Percentiles rank a stretch among this genome's conserved stretches.
Conservation (phyloP, 2,797 vertebrate genomes). For the Graptemys geographica region DNA sequence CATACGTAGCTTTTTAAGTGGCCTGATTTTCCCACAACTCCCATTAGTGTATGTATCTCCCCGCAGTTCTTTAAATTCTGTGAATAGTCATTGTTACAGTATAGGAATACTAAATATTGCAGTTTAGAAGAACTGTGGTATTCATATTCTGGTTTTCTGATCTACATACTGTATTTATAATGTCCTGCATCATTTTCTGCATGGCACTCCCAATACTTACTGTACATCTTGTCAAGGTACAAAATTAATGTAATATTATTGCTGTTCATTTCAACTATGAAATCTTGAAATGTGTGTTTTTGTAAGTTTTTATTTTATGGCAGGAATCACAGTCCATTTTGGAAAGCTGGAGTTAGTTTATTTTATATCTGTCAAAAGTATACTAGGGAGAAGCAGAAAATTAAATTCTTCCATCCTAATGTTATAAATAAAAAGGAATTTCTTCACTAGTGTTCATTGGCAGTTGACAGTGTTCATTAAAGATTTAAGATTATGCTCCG, state of each 20-base stretch:
- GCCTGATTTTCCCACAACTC: not conserved
- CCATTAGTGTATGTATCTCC: not conserved
- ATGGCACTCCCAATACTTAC: not conserved
- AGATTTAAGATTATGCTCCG: slow-evolving; percentile 16
- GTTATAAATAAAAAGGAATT: not conserved
- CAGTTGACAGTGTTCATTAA: slow-evolving; percentile 41
- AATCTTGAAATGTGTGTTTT: not conserved
- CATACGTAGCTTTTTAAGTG: not conserved
- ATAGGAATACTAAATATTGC: not conserved
- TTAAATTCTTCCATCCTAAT: slow-evolving; percentile 31
- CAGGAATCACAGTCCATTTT: not conserved
- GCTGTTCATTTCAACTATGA: not conserved
- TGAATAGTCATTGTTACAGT: not conserved
- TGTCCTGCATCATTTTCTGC: not conserved
- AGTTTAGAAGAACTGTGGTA: not conserved
- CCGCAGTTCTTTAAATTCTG: not conserved
- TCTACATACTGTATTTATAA: not conserved
- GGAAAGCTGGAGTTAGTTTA: slow-evolving; percentile 4
- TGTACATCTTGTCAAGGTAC: not conserved
- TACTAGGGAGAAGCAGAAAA: not conserved
- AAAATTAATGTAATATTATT: not conserved
- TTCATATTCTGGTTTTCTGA: not conserved
- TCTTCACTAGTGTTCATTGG: slow-evolving; percentile 16
- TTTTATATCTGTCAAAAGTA: not conserved
- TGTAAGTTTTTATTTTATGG: not conserved